Evolutionary conservation across 1,140 invertebrate species (phyloP).

Genomic region (Caerostris darwini): DNA sequence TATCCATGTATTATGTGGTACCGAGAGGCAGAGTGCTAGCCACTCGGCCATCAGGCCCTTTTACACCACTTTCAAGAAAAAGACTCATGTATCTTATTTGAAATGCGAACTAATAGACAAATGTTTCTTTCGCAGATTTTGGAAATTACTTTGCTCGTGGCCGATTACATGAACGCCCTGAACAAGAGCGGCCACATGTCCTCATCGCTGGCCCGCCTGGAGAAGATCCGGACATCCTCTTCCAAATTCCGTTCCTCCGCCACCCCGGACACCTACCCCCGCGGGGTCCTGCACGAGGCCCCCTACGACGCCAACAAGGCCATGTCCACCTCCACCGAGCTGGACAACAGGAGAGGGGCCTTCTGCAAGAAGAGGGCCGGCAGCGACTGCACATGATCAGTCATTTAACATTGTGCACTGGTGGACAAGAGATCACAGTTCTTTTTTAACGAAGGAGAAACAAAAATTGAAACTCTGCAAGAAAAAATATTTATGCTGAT

Average conservation of each 20-base stretch:
- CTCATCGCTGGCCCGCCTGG: constrained; percentile 47
- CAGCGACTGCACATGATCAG: constrained; percentile 73
- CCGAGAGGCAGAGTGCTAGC: no score
- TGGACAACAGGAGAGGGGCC: constrained; percentile 54
- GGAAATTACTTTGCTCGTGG: constrained; percentile 95
- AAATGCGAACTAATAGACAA: background rate
- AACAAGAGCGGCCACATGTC: constrained; percentile 6
- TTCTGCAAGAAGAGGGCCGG: constrained; percentile 70
- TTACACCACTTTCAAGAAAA: no score
- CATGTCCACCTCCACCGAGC: constrained; percentile 60
- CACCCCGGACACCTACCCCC: constrained; percentile 5
- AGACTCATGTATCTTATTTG: background rate
- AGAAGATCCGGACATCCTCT: constrained; percentile 42
- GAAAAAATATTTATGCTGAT: background rate
- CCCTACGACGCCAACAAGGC: constrained; percentile 56
- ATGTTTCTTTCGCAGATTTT: constrained; percentile 84
- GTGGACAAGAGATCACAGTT: background rate
- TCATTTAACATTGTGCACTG: background rate
- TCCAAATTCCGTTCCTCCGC: constrained; percentile 46
- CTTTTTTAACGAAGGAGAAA: background rate
- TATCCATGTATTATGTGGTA: no score
- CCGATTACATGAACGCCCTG: constrained; percentile 90
- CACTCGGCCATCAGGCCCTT: no score
- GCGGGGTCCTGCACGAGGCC: background rate
- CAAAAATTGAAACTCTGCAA: background rate